phyloP scores from a whole-genome alignment of 37 sponge, comb jelly and placozoan genomes.

The Eunapius fragilis region DNA sequence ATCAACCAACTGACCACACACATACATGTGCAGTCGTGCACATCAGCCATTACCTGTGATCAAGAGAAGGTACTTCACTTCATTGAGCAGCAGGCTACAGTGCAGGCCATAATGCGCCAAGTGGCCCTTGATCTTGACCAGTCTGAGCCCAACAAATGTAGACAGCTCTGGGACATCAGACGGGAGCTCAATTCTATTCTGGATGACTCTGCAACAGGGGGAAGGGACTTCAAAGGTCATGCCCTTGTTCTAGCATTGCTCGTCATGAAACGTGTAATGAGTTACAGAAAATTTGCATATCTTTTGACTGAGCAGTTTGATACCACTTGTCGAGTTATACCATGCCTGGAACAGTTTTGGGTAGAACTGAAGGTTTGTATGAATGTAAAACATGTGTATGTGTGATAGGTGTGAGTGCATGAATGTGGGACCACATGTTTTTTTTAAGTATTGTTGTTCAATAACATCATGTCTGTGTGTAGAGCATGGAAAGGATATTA shows the following conservation, averaged over 20 bases:
- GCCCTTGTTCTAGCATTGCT: conserved; percentile 41
- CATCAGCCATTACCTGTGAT: not conserved
- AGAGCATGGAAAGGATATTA: too few relatives aligned
- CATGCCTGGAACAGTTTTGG: conserved; percentile 40
- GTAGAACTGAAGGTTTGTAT: conserved; percentile 25
- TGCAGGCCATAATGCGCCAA: conserved; percentile 62
- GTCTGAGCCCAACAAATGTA: conserved; percentile 23
- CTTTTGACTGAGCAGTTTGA: conserved; percentile 33
- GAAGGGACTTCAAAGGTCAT: conserved; percentile 50
- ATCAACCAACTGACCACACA: not conserved
- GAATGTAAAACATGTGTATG: too few relatives aligned
- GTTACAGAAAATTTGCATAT: conserved; percentile 25
- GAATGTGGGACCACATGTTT: too few relatives aligned
- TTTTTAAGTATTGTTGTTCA: too few relatives aligned
- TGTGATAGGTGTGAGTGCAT: not conserved
- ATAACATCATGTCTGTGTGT: too few relatives aligned
- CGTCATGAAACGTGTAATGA: conserved; percentile 38
- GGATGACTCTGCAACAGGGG: conserved; percentile 53
- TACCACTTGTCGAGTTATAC: conserved; percentile 22
- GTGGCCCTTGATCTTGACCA: conserved; percentile 42
- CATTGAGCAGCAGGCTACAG: conserved; percentile 79
- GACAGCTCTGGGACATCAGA: conserved; percentile 24
- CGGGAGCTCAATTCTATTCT: conserved; percentile 54
- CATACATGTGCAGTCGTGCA: too few relatives aligned
- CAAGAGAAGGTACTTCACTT: conserved; percentile 48